Base-by-base conservation (phyloP, 2,113 vertebrate species). In the Chiloscyllium plagiosum region DNA sequence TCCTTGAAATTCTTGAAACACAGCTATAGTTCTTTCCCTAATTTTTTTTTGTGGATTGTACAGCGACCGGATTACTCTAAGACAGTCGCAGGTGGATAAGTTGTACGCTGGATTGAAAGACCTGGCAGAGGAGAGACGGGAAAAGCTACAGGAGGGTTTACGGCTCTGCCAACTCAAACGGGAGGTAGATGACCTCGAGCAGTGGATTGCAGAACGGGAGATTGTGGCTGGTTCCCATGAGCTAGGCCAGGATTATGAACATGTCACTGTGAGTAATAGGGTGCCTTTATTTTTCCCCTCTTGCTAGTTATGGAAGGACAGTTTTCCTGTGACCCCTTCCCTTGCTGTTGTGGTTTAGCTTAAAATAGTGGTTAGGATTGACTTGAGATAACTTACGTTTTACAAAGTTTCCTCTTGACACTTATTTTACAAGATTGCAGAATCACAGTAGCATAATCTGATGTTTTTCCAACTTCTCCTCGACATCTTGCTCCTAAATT, bases 221-320 rank as follows among this genome's bases (percentile, higher is more conserved):
- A 98, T 99, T 96, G 99, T 99, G 70, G 99, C 99, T 0, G 98
- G 98, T 61, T 99, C 99, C 3, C 99, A 99, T 0, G 99, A 99
- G 97, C 98, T 99, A 96, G 99, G 99, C 52, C 99, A 99, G 97
- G 99, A 99, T 97, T 99, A 99, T 0, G 99, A 99, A 96, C 99
- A 99, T 2, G 99, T 99, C 96, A 99, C 98, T 0, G 99, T 99
- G 96, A 96, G 97, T 96, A 89, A 89, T 20, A 10, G 50, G 50
- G 5, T 56, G 29, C 22, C 86, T 52, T 87, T 52, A 22, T 52
- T 47, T 56, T 22, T 12, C 56, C 0, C 52, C 50, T 47, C 80
- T 42, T 66, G 17, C 96, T 99, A 97, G 99, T 61, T 98, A 98
- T 61, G 98, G 15, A 87, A 83, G 78, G 37, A 42, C 78, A 4